Evolutionary conservation across 1,140 invertebrate genomes (phyloP), one percentile per base, ranked within the genome.

Genomic region (Drosophila lacertosa): DNA sequence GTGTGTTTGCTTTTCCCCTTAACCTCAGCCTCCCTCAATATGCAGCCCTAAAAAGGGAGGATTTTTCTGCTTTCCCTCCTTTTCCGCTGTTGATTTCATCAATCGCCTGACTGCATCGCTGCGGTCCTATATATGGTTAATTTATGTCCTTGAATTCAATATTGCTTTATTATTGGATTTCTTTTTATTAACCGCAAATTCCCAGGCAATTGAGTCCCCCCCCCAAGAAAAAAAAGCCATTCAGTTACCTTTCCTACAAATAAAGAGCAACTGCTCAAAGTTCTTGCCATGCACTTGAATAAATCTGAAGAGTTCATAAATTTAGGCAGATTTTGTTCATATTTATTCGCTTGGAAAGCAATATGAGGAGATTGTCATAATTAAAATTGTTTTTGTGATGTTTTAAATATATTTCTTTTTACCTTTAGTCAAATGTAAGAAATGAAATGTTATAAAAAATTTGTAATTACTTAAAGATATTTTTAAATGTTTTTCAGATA

Each of bases 61-160:
- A n/a, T n/a, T n/a, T n/a, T n/a, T n/a, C n/a, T n/a, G n/a, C n/a
- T n/a, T n/a, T n/a, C 42, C 7, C 4, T 13, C 53, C 7, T 29
- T 7, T 15, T 29, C 13, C 5, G 16, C 11, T 53, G 32, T 33
- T 35, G 67, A 81, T 69, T 76, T 58, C 72, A 69, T 86, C 68
- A 74, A 78, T 78, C 75, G 79, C 78, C 75, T 77, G 60, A 70
- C 33, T 84, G 82, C 80, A 86, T 72, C 67, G 55, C 60, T 55
- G 51, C 35, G 22, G 35, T 59, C 26, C 9, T 18, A 15, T 58
- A 69, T 48, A 63, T 64, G 53, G 63, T 75, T 74, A 86, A 81
- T 88, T 86, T 72, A 86, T 84, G 76, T 55, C 59, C 74, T 74
- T 58, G 42, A 50, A 16, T 35, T 44, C 40, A 32, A 62, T 57